Evolutionary conservation across 2,797 vertebrate genomes (phyloP), one percentile per base, ranked within the genome.

Genomic region (Enteromius unitaeniatus): DNA sequence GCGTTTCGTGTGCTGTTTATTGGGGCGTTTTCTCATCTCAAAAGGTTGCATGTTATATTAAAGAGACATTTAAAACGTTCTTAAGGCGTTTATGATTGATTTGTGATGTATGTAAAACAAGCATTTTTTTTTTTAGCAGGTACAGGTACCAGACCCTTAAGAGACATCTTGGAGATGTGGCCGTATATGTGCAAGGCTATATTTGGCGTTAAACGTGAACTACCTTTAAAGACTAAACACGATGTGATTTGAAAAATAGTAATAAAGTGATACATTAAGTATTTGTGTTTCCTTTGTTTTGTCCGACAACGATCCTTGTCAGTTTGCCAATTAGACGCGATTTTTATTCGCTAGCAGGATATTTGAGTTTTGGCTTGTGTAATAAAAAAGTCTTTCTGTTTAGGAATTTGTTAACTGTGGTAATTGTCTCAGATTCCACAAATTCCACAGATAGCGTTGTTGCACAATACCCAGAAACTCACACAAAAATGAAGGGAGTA

Each of bases 391-490:
- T 19, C 17, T 51, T 51, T 51, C 19, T 19, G 17, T 51, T 51
- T 19, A 51, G 17, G 40, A 42, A 42, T 42, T 2, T 42, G 40
- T 11, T 9, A 42, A 42, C 3, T 11, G 53, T 11, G 53, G 1
- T 58, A 5, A 75, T 19, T 34, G 13, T 45, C 26, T 77, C 62
- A 58, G 69, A 83, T 70, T 69, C 74, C 74, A 34, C 81, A 69
- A 51, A 82, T 74, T 74, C 58, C 58, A 82, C 15, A 73, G 49
- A 79, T 55, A 23, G 47, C 4, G 19, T 28, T 65, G 40, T 75
- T 75, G 53, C 68, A 47, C 26, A 81, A 81, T 21, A 58, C 40
- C 15, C 40, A 34, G 49, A 1, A 34, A 53, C 4, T 72, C 58
- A 51, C 8, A 4, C 26, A 49, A 62, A 62, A 62, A 37, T 34